Conservation (phyloP, 2,113 vertebrate genomes). For the Tiliqua scincoides region DNA sequence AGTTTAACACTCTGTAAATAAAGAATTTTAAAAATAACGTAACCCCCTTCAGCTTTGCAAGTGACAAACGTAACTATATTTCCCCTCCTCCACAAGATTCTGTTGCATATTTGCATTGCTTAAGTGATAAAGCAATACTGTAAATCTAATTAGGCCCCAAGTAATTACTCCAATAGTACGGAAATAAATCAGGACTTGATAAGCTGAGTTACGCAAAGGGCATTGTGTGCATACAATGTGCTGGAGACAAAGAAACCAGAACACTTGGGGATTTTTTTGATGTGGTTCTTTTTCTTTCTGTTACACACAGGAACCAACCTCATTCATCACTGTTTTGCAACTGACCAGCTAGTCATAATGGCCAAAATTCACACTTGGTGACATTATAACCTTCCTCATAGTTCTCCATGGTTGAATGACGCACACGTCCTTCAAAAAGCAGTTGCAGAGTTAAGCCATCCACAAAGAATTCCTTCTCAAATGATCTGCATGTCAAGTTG, state of each 20-base stretch:
- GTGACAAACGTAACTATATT: background rate
- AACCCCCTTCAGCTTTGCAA: background rate
- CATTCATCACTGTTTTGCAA: background rate
- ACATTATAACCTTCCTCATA: background rate
- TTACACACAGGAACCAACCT: background rate
- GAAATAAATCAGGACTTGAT: conserved; percentile 39
- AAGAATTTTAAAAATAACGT: background rate
- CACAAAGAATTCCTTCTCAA: no score
- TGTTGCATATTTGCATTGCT: conserved; percentile 15
- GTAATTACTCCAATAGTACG: conserved; percentile 40
- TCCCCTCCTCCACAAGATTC: background rate
- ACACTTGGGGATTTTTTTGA: background rate
- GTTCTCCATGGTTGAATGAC: background rate
- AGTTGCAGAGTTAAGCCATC: background rate
- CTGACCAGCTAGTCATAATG: background rate
- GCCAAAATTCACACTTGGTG: background rate
- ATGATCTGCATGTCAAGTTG: no score
- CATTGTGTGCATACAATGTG: conserved; percentile 1
- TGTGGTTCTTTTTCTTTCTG: background rate
- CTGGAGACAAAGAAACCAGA: conserved; percentile 26
- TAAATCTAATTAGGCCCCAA: conserved; percentile 49
- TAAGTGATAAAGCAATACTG: conserved; percentile 39
- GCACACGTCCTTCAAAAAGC: background rate
- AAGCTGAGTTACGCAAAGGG: conserved; percentile 34
- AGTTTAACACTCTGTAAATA: background rate